phyloP scores from a whole-genome alignment of 2,113 vertebrate genomes.

The Nanorana parkeri region DNA sequence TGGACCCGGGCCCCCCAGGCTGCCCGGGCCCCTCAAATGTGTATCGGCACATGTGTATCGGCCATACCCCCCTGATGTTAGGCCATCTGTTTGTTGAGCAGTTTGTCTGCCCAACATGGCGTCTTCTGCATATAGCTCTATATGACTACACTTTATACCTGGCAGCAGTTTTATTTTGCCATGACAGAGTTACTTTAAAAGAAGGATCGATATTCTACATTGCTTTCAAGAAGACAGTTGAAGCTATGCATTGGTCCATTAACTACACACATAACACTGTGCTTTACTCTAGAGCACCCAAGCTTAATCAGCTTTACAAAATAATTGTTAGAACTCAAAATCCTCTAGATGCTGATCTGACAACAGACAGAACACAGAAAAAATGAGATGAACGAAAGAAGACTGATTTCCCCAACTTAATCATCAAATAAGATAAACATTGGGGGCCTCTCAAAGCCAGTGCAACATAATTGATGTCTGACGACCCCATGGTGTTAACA shows the following conservation, averaged over 20 bases:
- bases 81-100: too few species aligned
- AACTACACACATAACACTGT: not conserved
- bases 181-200: not conserved
- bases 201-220: not conserved
- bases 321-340: not conserved
- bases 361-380: not conserved
- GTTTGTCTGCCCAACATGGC: too few species aligned
- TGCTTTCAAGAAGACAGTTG: not conserved
- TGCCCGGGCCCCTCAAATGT: too few species aligned
- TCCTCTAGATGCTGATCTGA: constrained; percentile 12
- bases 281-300: constrained; percentile 7
- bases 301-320: constrained; percentile 24
- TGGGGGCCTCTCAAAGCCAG: constrained; percentile 13
- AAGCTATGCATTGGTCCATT: not conserved
- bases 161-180: too few species aligned
- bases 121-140: too few species aligned
- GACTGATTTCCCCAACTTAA: constrained; percentile 18
- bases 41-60: too few species aligned
- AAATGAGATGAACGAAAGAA: not conserved
- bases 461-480: constrained; percentile 30
- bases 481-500: constrained; percentile 28
- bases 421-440: constrained; percentile 30
- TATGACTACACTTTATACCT: not conserved
- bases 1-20: too few species aligned
- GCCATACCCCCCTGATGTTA: too few species aligned